Base-by-base conservation (phyloP, 30 jellyfish, hydroid and myxozoan genomes). In the Aurelia aurita region DNA sequence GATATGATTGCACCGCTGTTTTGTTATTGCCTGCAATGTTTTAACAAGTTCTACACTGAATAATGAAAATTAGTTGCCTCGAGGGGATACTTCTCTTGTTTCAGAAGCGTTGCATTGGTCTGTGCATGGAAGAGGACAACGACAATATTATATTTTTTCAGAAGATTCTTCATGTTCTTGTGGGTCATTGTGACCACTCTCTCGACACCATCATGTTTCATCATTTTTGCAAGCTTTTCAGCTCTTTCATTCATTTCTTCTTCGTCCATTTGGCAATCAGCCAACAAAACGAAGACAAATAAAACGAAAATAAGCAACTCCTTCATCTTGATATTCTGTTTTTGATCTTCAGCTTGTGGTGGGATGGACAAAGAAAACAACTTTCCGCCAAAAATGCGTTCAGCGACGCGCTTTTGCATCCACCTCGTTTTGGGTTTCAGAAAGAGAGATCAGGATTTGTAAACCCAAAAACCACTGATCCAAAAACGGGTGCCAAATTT, bases 181-280 rank as follows among this genome's bases (percentile, higher is more conserved):
- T 49, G 83, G 35, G 89, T 80, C 20, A 86, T 27, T 20, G 78
- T 76, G 18, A 74, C 89, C 3, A 88, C 96, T 51, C 99, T 65
- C 62, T 94, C 86, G 0, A 88, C 91, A 3, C 99, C 99, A 57
- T 94, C 99, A 57, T 90, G 99, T 67, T 72, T 81, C 95, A 88
- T 72, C 86, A 84, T 69, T 60, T 94, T 90, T 4, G 95, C 96
- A 64, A 80, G 78, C 87, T 70, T 81, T 49, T 88, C 87, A 54
- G 93, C 96, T 39, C 95, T 44, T 29, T 89, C 88, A 68, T 77
- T 88, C 19, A 74, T 80, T 64, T 80, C 91, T 55, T 86, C 98
- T 23, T 86, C 91, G n/a, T 80, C 84, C 27, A 49, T 77, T 82
- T 94, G 97, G 63, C 89, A 58, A 27, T 23, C 25, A 34, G 76